Conservation (phyloP, 2,797 vertebrate genomes). For the Pangasius macronema region DNA sequence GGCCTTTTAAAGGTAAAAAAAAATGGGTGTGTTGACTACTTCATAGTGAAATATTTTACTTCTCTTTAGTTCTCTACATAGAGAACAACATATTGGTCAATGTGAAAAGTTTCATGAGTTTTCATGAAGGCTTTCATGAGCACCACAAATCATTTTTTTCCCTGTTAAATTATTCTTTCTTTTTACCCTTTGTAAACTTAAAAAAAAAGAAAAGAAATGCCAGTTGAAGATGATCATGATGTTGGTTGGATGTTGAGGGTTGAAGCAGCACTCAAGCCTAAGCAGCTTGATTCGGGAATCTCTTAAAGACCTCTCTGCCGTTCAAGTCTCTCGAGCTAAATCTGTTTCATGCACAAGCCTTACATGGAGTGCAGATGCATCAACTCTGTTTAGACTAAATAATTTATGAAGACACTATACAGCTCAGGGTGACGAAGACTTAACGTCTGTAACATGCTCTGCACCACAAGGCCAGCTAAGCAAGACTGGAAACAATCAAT, state of each 20-base stretch:
- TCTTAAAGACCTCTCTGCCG: constrained; percentile 26
- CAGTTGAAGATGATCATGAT: neutral
- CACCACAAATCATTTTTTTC: neutral
- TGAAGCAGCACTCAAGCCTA: constrained; percentile 8
- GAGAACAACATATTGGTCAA: neutral
- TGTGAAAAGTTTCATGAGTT: neutral
- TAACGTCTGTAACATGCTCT: constrained; percentile 33
- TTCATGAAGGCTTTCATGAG: too few species aligned
- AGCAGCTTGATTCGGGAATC: neutral
- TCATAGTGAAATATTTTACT: neutral
- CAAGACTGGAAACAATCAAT: constrained; percentile 25
- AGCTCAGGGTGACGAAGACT: constrained; percentile 27
- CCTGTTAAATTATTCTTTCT: neutral
- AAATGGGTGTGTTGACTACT: neutral
- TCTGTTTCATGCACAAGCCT: constrained; percentile 30
- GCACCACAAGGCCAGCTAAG: constrained; percentile 23
- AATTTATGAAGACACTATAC: constrained; percentile 51
- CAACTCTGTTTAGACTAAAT: constrained; percentile 51
- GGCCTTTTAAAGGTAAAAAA: neutral
- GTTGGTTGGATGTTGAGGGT: neutral
- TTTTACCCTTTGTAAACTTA: neutral
- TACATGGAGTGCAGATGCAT: constrained; percentile 39
- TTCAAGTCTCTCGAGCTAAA: neutral
- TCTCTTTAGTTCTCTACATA: neutral
- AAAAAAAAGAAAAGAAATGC: neutral